A percentile compares a stretch with the other conserved stretches of the same genome.
phyloP scores from a whole-genome alignment of 2,888 invertebrate species.

The Drosophila melanosoma region DNA sequence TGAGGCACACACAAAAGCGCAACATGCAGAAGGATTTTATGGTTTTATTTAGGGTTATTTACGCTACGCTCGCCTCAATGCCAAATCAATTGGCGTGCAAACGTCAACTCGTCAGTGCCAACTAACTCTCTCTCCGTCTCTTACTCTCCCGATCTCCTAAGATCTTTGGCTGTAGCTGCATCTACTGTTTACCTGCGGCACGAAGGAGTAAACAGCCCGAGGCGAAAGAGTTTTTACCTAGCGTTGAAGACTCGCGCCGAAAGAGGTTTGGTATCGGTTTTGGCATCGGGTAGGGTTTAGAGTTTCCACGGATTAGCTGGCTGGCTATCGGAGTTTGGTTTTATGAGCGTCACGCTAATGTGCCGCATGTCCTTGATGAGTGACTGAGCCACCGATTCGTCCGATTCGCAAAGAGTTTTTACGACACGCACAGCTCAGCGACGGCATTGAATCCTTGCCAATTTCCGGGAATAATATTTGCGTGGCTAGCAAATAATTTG shows the following conservation, averaged over 20 bases:
- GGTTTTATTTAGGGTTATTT: conserved; percentile 84
- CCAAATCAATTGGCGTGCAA: conserved; percentile 78
- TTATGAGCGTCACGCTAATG: conserved; percentile 74
- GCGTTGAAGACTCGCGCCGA: conserved; percentile 69
- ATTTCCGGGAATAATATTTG: conserved; percentile 78
- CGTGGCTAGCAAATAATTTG: conserved; percentile 43
- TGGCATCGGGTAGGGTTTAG: conserved; percentile 66
- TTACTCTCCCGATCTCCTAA: not conserved
- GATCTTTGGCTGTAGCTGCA: not conserved
- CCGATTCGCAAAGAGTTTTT: conserved; percentile 81
- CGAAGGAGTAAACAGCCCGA: conserved; percentile 51
- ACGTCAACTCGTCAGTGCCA: conserved; percentile 64
- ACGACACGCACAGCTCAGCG: conserved; percentile 61
- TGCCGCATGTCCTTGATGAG: conserved; percentile 71
- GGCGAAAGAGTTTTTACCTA: conserved; percentile 72
- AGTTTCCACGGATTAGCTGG: conserved; percentile 74
- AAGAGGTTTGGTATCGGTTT: conserved; percentile 64
- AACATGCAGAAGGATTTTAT: conserved; percentile 83
- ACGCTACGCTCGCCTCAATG: conserved; percentile 64
- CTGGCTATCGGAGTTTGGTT: conserved; percentile 44
- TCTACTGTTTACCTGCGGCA: conserved; percentile 43
- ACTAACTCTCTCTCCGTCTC: conserved; percentile 7
- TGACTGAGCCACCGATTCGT: conserved; percentile 18
- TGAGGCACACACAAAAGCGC: conserved; percentile 56
- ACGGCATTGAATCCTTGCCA: conserved; percentile 71